These are phyloP conservation scores for Monopis laevigella DNA, from an alignment of 2,888 invertebrate species.

Conservation along the genomic window DNA sequence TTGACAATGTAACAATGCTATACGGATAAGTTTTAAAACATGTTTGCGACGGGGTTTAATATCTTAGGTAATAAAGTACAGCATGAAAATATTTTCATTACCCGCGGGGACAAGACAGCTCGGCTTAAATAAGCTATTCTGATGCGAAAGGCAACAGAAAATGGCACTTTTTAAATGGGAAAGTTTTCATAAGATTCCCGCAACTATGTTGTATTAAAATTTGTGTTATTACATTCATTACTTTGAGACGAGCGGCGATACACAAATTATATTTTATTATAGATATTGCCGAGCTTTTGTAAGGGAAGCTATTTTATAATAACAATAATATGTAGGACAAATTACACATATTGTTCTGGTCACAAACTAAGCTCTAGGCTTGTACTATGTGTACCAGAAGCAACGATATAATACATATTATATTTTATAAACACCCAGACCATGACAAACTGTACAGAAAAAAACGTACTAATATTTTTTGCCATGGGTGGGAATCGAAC, in stretches of 20 bases:
- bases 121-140: conserved; percentile 32
- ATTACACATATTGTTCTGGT: neutral
- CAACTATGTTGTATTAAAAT: neutral
- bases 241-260: no score
- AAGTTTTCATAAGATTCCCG: neutral
- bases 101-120: conserved; percentile 35
- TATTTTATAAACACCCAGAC: no score
- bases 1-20: conserved; percentile 7
- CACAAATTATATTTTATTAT: no score
- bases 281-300: no score
- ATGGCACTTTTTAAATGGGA: conserved; percentile 3
- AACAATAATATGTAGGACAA: neutral
- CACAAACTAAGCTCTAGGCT: neutral
- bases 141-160: conserved; percentile 22
- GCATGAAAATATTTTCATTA: conserved; percentile 58
- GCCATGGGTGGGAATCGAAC: no score
- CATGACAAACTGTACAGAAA: no score
- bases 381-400: neutral
- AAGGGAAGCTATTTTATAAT: neutral
- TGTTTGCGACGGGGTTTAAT: conserved; percentile 45
- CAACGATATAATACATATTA: no score
- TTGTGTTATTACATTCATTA: no score
- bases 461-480: no score
- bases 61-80: conserved; percentile 43
- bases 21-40: conserved; percentile 7